phyloP scores from a whole-genome alignment of 2,797 vertebrate genomes.

The Chaunax sp. region DNA sequence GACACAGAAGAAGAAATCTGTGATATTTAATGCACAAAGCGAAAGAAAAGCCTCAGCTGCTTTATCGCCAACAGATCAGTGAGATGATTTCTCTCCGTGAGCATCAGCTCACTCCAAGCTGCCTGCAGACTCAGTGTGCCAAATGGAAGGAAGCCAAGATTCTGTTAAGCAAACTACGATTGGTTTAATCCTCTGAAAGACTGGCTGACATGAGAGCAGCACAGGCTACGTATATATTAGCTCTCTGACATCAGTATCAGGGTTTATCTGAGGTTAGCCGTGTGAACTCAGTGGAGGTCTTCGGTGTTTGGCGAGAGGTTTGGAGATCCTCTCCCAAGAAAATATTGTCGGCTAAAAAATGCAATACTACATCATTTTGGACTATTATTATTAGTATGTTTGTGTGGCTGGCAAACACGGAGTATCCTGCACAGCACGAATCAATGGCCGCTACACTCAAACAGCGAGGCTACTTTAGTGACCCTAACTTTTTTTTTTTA shows the following conservation, averaged over 20 bases:
- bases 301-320: too few species aligned
- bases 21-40: slow-evolving; percentile 20
- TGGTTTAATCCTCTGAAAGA: slow-evolving; percentile 62
- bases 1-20: slow-evolving; percentile 23
- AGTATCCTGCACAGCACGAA: too few species aligned
- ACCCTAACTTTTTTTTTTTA: too few species aligned
- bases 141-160: slow-evolving; percentile 61
- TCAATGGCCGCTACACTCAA: too few species aligned
- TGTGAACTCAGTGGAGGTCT: not conserved
- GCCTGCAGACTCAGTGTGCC: slow-evolving; percentile 50
- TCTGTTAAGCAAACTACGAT: slow-evolving; percentile 64
- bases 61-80: slow-evolving; percentile 28
- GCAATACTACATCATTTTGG: too few species aligned
- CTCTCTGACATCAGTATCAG: slow-evolving; percentile 27
- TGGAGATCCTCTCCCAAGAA: too few species aligned
- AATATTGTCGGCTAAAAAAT: too few species aligned
- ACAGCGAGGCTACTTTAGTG: too few species aligned
- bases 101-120: slow-evolving; percentile 51
- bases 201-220: slow-evolving; percentile 57
- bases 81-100: slow-evolving; percentile 39
- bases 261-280: slow-evolving; percentile 36
- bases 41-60: slow-evolving; percentile 19
- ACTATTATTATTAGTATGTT: too few species aligned
- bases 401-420: not conserved
- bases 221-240: slow-evolving; percentile 28